Conservation (phyloP, 2,113 vertebrate species). For the Microtus montanus region DNA sequence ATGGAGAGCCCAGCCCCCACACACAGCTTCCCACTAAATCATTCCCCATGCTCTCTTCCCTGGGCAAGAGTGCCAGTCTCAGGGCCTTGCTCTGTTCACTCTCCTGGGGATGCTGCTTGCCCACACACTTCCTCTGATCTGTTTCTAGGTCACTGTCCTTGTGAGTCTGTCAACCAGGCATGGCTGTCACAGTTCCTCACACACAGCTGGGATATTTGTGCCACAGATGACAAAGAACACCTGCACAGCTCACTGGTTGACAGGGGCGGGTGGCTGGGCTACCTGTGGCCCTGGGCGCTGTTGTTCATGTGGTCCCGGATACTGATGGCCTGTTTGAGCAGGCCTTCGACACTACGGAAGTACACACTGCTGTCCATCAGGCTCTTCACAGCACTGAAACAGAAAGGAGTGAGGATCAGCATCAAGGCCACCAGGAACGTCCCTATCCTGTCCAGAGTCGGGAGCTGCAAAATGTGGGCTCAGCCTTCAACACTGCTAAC, state of each 20-base stretch:
- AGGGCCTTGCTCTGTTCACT: not conserved
- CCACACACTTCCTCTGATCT: not conserved
- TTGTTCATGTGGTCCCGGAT: conserved; percentile 91
- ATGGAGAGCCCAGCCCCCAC: not conserved
- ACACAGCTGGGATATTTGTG: not conserved
- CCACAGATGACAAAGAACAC: not conserved
- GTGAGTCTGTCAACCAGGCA: not conserved
- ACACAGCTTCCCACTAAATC: not conserved
- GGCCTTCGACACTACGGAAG: conserved; percentile 94
- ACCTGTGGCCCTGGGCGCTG: conserved; percentile 92
- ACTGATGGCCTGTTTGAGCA: conserved; percentile 91
- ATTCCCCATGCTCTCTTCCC: not conserved
- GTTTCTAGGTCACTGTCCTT: not conserved
- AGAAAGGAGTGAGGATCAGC: not conserved
- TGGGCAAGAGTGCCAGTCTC: not conserved
- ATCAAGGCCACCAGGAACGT: not conserved
- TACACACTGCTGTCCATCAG: conserved; percentile 94
- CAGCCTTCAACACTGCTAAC: not conserved
- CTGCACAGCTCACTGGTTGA: not conserved
- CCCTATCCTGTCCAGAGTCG: no score
- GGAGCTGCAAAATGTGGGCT: not conserved
- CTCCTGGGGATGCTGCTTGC: not conserved
- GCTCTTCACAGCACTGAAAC: conserved; percentile 93
- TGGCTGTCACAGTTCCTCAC: not conserved
- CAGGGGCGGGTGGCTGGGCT: conserved; percentile 40